These are phyloP conservation scores for Eucidaris tribuloides DNA, from an alignment of 35 echinoderm and acorn worm species.

Conservation along the genomic window DNA sequence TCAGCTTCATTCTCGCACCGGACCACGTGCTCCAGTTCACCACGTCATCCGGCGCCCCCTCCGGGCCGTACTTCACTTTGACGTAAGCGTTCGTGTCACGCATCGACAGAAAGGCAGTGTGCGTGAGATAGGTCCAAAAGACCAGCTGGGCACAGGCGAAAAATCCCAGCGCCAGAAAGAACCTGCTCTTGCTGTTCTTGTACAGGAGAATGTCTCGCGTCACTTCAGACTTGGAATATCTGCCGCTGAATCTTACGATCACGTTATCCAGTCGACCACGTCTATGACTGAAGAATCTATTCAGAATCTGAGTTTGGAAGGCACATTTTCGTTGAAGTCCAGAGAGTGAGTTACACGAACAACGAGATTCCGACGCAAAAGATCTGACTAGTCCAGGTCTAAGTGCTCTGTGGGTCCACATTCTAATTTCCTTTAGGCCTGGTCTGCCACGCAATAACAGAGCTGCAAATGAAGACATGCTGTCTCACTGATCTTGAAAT, in stretches of 20 bases:
- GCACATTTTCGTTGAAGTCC: too few relatives aligned
- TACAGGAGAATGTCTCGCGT: slow-evolving; percentile 77
- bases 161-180: slow-evolving; percentile 64
- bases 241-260: background rate
- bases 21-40: slow-evolving; percentile 71
- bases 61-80: slow-evolving; percentile 70
- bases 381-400: too few relatives aligned
- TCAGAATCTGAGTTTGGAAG: too few relatives aligned
- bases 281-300: too few relatives aligned
- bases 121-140: slow-evolving; percentile 82
- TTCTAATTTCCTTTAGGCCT: too few relatives aligned
- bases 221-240: slow-evolving; percentile 48
- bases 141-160: slow-evolving; percentile 77
- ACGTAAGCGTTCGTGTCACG: slow-evolving; percentile 46
- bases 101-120: slow-evolving; percentile 65
- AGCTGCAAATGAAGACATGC: too few relatives aligned
- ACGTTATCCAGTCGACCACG: too few relatives aligned
- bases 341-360: too few relatives aligned
- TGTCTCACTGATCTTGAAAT: too few relatives aligned
- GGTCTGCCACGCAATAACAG: too few relatives aligned
- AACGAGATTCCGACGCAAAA: too few relatives aligned
- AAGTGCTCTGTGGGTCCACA: too few relatives aligned
- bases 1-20: slow-evolving; percentile 51
- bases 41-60: slow-evolving; percentile 70
- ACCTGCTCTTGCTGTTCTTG: slow-evolving; percentile 34